Base-by-base conservation (phyloP, 2,888 invertebrate species). In the Luffia ferchaultella region DNA sequence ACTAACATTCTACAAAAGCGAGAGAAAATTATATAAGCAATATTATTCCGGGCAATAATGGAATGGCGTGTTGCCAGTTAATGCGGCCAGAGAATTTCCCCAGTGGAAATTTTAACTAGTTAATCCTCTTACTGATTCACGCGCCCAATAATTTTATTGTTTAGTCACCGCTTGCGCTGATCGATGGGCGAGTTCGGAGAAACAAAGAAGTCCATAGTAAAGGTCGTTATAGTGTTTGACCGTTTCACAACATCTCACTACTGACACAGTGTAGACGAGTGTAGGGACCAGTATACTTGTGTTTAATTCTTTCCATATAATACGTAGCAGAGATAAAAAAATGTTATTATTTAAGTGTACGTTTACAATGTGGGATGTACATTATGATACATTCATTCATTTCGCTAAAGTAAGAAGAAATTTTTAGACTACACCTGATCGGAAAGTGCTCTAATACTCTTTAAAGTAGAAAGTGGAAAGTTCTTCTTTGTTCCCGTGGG, bases 11-110 rank as follows among this genome's bases (percentile, higher is more conserved):
- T 12, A 30, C 30, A 30, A 12, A 30, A 3, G 30, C 12, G 30
- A 12, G 3, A 30, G 30, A 30, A 30, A 30, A 30, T 30, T 12
- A 12, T 30, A 30, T 30, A 30, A 12, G 5, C 12, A 30, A 30
- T 30, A 30, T 30, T 30, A 30, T 30, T 30, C 30, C 12, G 30
- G 30, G 30, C 30, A 12, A 12, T 30, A 30, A 30, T 12, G 30
- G 30, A 30, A 20, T 46, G 19, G 48, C 18, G 42, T 16, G n/a
- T 18, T 18, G 18, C n/a, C 20, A 57, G 60, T 56, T 55, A 56
- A 62, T 49, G 30, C 30, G 62, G 52, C 63, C 72, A 69, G 72
- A 70, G 73, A 67, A 64, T 58, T 58, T 58, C 57, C 60, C 60
- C 59, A 52, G 53, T 50, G 46, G 53, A 54, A 52, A 51, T 51